Conservation (phyloP, 2,113 vertebrate genomes). For the human region DNA sequence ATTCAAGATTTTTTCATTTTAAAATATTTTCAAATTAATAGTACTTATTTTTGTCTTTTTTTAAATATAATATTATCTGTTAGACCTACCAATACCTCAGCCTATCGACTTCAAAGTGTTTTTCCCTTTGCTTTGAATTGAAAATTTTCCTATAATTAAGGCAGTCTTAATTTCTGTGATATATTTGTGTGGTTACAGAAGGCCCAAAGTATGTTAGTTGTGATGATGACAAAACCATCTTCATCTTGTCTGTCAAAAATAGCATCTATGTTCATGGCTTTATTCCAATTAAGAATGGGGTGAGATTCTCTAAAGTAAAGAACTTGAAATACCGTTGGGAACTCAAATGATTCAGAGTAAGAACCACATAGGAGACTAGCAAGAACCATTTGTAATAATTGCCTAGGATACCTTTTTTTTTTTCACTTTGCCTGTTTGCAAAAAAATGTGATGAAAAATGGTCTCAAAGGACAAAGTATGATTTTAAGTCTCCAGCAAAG, state of each 20-base stretch:
- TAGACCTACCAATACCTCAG: neutral
- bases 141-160: neutral
- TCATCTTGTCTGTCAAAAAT: neutral
- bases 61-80: neutral
- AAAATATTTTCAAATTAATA: neutral
- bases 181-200: neutral
- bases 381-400: neutral
- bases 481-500: constrained; percentile 14
- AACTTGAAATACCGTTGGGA: neutral
- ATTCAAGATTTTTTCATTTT: neutral
- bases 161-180: neutral
- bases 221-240: neutral
- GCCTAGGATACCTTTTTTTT: neutral
- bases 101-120: neutral
- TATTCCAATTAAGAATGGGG: neutral
- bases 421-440: neutral
- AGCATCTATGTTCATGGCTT: neutral
- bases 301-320: neutral
- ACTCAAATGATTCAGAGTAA: neutral
- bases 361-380: neutral
- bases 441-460: neutral
- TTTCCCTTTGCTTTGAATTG: neutral
- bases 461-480: neutral
- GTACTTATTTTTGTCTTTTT: neutral
- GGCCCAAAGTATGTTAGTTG: neutral